Base-by-base conservation (phyloP, 1,140 invertebrate genomes). In the Leptinotarsa defecta region DNA sequence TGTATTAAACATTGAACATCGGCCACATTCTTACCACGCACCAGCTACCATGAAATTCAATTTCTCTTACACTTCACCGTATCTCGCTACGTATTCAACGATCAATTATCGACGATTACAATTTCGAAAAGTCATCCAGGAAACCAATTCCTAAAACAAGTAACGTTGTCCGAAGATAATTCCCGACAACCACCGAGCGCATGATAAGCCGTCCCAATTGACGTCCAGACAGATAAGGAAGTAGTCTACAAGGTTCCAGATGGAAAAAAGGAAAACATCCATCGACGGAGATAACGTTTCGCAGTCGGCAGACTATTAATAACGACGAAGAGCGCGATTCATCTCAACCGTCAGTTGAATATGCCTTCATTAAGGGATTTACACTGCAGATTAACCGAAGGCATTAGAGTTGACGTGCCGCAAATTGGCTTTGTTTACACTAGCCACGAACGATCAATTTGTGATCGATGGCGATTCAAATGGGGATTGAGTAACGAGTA, bases 321-420 rank as follows among this genome's bases (percentile, higher is more conserved):
- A 57, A 57, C 15, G 52, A 57, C 52, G 52, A 13, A 17, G 52
- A 57, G 13, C 17, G 52, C 52, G 17, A 57, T 57, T 19, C 52
- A 57, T 57, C 52, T 57, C n/a, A 19, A 57, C 52, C 52, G 52
- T 57, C 52, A 57, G 52, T 57, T 57, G n/a, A 57, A 57, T 57
- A 57, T 57, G 52, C 52, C 52, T 57, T 57, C 52, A 57, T 57
- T 57, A 57, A 57, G 52, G 52, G 52, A 57, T 57, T 57, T 57
- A 57, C 52, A 43, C 52, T 19, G 52, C 15, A 57, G 52, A 57
- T 57, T 57, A 57, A 57, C 52, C n/a, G 52, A 57, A 57, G 52
- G 52, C 52, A 57, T 57, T 57, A 15, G n/a, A 15, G 52, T 6
- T 57, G 52, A 19, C 52, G n/a, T 15, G 52, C 52, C 52, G 52